phyloP scores from a whole-genome alignment of 2,113 vertebrate species.

The Ahaetulla prasina region DNA sequence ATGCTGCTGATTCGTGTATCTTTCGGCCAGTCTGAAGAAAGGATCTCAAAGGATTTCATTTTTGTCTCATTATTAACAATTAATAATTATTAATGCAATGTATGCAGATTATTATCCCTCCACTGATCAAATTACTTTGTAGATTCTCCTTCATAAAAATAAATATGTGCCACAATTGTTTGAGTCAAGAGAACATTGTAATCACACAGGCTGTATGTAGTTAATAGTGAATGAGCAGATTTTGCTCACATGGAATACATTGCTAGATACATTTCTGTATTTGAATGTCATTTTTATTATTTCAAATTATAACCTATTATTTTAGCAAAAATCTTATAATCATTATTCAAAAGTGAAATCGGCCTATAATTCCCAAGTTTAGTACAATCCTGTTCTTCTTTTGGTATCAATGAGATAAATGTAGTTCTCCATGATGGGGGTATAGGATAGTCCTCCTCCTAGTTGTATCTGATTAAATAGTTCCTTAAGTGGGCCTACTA shows the following conservation, averaged over 20 bases:
- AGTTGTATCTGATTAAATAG: too few species aligned
- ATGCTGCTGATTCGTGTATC: too few species aligned
- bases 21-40: not conserved
- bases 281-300: not conserved
- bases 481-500: too few species aligned
- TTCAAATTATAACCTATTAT: not conserved
- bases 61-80: not conserved
- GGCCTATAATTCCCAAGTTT: too few species aligned
- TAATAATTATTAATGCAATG: not conserved
- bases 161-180: not conserved
- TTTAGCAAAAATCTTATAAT: too few species aligned
- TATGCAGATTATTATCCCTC: not conserved
- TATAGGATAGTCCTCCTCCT: too few species aligned
- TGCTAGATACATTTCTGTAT: not conserved
- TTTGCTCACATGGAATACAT: not conserved
- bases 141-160: not conserved
- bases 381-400: too few species aligned
- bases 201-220: not conserved
- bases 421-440: too few species aligned
- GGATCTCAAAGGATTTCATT: not conserved
- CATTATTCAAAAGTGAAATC: too few species aligned
- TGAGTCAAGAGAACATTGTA: not conserved
- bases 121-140: not conserved
- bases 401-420: too few species aligned
- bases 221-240: not conserved